phyloP scores from a whole-genome alignment of 1,140 invertebrate genomes.

The Anoplophora glabripennis region DNA sequence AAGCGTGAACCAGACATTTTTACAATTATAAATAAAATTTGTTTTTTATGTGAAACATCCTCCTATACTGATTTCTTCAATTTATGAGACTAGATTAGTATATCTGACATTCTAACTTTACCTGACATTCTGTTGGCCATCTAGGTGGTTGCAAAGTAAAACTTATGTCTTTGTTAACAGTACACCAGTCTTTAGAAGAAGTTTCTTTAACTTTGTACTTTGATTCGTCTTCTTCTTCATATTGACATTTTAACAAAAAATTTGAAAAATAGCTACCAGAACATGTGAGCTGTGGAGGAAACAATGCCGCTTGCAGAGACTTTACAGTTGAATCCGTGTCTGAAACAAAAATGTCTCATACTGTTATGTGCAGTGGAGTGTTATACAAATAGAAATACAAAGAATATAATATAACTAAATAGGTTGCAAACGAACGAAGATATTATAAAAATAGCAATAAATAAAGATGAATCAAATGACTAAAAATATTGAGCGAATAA shows the following conservation, averaged over 20 bases:
- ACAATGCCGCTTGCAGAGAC: conserved; percentile 25
- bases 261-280: conserved; percentile 31
- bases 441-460: too few species aligned
- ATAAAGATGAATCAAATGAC: too few species aligned
- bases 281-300: conserved; percentile 25
- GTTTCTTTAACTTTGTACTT: conserved; percentile 27
- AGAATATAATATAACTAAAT: too few species aligned
- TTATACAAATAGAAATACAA: too few species aligned
- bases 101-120: conserved; percentile 46
- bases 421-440: too few species aligned
- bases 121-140: conserved; percentile 88
- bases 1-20: neutral
- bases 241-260: conserved; percentile 26
- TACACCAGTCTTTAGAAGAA: conserved; percentile 62
- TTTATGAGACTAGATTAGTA: neutral
- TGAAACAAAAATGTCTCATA: neutral
- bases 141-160: conserved; percentile 70
- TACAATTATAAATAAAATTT: neutral
- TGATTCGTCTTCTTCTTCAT: conserved; percentile 24
- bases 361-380: too few species aligned
- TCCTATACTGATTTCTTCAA: neutral
- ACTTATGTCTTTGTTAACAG: conserved; percentile 60
- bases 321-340: conserved; percentile 24
- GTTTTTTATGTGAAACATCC: neutral
- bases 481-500: too few species aligned